Evolutionary conservation across 2,888 invertebrate species (phyloP).

Genomic region (Epirrhoe tristata): DNA sequence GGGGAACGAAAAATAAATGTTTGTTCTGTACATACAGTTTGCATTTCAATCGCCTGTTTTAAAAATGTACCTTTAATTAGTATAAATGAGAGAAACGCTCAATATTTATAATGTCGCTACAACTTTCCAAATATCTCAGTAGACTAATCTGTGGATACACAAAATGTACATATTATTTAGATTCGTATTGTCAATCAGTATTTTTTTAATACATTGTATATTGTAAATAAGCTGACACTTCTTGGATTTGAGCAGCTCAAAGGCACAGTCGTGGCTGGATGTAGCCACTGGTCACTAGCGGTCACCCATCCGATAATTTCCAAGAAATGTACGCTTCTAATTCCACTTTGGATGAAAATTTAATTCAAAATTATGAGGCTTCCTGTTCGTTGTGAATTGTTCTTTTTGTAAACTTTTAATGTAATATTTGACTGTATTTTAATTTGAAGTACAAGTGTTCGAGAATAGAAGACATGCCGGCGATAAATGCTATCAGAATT

Average conservation of each 20-base stretch:
- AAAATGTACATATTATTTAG: conserved; percentile 16
- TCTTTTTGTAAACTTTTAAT: neutral
- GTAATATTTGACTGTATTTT: neutral
- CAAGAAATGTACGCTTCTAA: conserved; percentile 8
- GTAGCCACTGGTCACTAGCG: neutral
- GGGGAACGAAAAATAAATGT: too few relatives aligned
- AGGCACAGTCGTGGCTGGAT: neutral
- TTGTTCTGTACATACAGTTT: too few relatives aligned
- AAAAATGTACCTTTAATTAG: too few relatives aligned
- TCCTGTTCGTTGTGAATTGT: conserved; percentile 28
- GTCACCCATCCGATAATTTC: neutral
- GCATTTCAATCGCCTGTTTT: too few relatives aligned
- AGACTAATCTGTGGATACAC: conserved; percentile 5
- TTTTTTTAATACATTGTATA: conserved; percentile 28
- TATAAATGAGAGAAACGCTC: too few relatives aligned
- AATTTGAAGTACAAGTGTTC: conserved; percentile 25
- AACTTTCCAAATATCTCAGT: conserved; percentile 13
- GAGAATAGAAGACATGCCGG: conserved; percentile 1
- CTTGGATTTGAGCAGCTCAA: neutral
- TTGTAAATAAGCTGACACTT: conserved; percentile 1
- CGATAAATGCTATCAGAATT: conserved; percentile 9
- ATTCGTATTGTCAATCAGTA: conserved; percentile 23
- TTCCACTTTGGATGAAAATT: neutral
- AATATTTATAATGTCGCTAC: neutral
- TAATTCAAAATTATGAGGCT: conserved; percentile 39